Conservation (phyloP, 2,113 vertebrate genomes). For the Vulpes ferrilata region DNA sequence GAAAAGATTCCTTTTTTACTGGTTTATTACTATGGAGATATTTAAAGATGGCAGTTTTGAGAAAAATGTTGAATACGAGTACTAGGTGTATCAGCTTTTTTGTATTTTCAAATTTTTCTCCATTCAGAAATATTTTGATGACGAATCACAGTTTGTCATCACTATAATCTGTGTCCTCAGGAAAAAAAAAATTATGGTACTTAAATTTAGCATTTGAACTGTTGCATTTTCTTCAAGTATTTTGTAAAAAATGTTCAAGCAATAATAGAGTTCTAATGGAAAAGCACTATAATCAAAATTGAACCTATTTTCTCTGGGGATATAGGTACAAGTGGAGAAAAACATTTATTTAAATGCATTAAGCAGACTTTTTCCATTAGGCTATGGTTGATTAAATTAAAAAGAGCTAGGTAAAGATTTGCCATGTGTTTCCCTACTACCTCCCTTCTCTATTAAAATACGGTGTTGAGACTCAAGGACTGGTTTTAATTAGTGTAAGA, state of each 20-base stretch:
- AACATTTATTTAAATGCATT: constrained; percentile 63
- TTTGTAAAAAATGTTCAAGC: constrained; percentile 33
- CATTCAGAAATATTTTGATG: constrained; percentile 36
- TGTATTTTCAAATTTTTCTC: not conserved
- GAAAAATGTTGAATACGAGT: constrained; percentile 48
- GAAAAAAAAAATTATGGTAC: not conserved
- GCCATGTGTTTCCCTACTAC: not conserved
- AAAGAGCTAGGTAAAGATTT: constrained; percentile 64
- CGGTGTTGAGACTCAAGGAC: constrained; percentile 30
- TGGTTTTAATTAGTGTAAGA: constrained; percentile 44
- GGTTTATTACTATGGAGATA: constrained; percentile 11
- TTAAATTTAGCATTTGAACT: constrained; percentile 61
- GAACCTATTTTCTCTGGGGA: constrained; percentile 41
- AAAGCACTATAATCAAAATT: constrained; percentile 63
- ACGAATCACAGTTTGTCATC: not conserved
- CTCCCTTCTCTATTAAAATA: not conserved
- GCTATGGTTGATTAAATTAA: constrained; percentile 64
- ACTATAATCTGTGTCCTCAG: not conserved
- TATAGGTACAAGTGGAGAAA: constrained; percentile 38
- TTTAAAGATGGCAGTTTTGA: constrained; percentile 64
- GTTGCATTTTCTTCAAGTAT: constrained; percentile 24
- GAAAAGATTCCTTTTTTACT: constrained; percentile 14
- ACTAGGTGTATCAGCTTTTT: constrained; percentile 1
- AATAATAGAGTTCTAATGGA: not conserved
- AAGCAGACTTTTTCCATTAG: constrained; percentile 30